Base-by-base conservation (phyloP, 2,888 invertebrate species). In the Himalopsyche japonica region DNA sequence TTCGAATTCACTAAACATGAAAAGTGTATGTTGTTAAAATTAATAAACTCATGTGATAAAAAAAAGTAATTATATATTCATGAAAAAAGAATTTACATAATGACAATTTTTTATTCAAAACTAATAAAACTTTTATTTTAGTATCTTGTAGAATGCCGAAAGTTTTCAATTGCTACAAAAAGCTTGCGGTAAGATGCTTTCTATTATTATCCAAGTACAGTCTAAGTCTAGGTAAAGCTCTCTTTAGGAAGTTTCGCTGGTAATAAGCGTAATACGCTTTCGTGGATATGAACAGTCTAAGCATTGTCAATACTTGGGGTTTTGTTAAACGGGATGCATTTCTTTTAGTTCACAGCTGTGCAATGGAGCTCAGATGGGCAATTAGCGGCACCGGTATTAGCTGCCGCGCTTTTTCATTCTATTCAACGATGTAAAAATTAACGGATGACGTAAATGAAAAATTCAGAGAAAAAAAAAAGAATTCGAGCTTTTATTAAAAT, bases 311-410 rank as follows among this genome's bases (percentile, higher is more conserved):
- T 82, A 77, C 57, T 78, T 77, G 78, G 78, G 77, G 57, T 82
- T 76, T 20, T 57, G 57, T 24, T 20, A 20, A 24, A 37, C 70
- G 83, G 79, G 80, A 79, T 76, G 83, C 79, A 30, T 80, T 83
- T 83, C 83, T 83, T 83, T 83, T 79, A 76, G 80, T 64, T 79
- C 70, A 83, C 80, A 43, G 47, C 80, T 49, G 76, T 47, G 79
- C 79, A 83, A 83, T 83, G 80, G 80, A 49, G 80, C 83, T 57
- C 43, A 79, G 76, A 32, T 30, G 79, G 47, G 83, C 83, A 83
- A 83, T 83, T 83, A 83, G 76, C 48, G 77, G 30, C n/a, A 70
- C n/a, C 48, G 32, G 49, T 48, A 80, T 80, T 79, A 79, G 83
- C 80, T 76, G 43, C 27, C 79, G 57, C 70, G 79, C 37, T 57